Evolutionary conservation across 2,888 invertebrate species (phyloP), one percentile per base, ranked within the genome.

Genomic region (Brachylomia viminalis): DNA sequence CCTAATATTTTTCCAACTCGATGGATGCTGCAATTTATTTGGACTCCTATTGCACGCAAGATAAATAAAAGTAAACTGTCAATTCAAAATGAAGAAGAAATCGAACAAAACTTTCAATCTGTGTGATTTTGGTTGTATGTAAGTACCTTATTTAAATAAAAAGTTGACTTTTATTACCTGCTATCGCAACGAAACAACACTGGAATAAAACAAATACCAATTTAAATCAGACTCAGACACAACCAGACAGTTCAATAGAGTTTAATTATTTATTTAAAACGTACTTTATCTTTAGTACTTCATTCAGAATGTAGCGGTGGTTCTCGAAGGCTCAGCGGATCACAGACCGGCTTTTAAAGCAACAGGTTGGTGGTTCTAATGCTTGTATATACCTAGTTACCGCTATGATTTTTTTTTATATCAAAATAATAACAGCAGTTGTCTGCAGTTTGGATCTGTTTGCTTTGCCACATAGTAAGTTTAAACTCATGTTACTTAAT

Each of bases 201-300:
- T 20, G 49, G n/a, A 5, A 11, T 52, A 62, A 42, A 49, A 77
- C 61, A 75, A 75, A 58, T 58, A 49, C 15, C 17, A 65, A 78
- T 52, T 45, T 8, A 64, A 52, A 4, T 45, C 30, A 17, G 20
- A 49, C n/a, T 42, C 30, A 1, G 7, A 1, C 30, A 23, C 11
- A 42, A 62, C 20, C 49, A 7, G 52, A 45, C 42, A n/a, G 20
- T 77, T 52, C 30, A 77, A 64, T 77, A 45, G 42, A 33, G 27
- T n/a, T 65, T 62, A 49, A 62, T 77, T 65, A 75, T 78, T 75
- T 64, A 59, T 77, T 74, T 42, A 23, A 64, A 77, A 52, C n/a
- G 17, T 52, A 8, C 17, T 77, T 78, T 33, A 33, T 75, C 52
- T 64, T 64, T 27, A 78, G 20, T 13, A 65, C 42, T 75, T 65